A percentile compares a stretch with the other conserved stretches of the same genome.
phyloP scores from a whole-genome alignment of 2,888 invertebrate genomes.

The Oscheius sp. region DNA sequence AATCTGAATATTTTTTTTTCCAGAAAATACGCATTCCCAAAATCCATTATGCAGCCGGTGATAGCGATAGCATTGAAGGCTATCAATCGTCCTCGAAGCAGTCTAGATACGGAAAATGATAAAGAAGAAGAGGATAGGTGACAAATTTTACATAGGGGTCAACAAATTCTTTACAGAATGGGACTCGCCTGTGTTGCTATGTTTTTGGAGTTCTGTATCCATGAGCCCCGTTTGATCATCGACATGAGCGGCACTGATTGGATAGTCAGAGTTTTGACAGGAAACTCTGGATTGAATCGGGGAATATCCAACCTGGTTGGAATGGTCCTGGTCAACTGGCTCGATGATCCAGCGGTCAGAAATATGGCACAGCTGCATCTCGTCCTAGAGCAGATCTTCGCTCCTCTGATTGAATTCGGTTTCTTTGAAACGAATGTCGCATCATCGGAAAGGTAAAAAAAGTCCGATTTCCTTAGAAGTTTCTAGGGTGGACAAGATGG shows the following conservation, averaged over 20 bases:
- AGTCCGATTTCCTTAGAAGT: background rate
- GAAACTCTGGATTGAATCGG: conserved; percentile 39
- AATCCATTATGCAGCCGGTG: conserved; percentile 58
- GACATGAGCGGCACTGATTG: conserved; percentile 63
- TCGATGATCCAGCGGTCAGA: conserved; percentile 58
- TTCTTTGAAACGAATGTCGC: conserved; percentile 51
- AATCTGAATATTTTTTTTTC: too few relatives aligned
- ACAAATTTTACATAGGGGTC: too few relatives aligned
- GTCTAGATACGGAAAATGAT: background rate
- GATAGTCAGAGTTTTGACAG: conserved; percentile 55
- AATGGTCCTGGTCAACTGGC: conserved; percentile 57
- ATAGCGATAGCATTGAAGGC: conserved; percentile 51
- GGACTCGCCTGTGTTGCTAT: conserved; percentile 52
- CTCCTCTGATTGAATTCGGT: conserved; percentile 85
- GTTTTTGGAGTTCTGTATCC: conserved; percentile 56
- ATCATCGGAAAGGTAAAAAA: conserved; percentile 3
- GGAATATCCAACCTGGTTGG: conserved; percentile 48
- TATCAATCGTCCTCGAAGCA: conserved; percentile 29
- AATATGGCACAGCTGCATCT: conserved; percentile 73
- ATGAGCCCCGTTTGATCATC: conserved; percentile 52
- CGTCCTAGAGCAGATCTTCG: conserved; percentile 80
- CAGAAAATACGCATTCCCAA: conserved; percentile 55
- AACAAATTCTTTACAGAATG: conserved; percentile 43
- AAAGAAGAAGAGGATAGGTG: conserved; percentile 18
- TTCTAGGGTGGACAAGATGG: conserved; percentile 29